These are phyloP conservation scores for Mus caroli DNA, from an alignment of 2,797 vertebrate genomes.

Conservation along the genomic window DNA sequence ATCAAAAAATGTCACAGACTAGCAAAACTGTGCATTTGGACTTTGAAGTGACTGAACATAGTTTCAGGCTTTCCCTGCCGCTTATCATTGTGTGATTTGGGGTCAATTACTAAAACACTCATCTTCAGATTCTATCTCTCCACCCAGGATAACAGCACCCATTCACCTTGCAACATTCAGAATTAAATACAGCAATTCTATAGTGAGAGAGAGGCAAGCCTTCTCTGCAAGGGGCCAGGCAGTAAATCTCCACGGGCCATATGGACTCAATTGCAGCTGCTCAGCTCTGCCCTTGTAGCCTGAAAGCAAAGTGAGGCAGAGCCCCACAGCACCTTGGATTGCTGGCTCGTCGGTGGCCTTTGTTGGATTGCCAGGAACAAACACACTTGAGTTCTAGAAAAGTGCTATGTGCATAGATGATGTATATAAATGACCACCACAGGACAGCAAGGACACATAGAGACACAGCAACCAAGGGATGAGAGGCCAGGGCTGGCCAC, in stretches of 20 bases:
- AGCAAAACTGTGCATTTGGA: neutral
- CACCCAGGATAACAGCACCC: neutral
- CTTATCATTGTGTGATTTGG: neutral
- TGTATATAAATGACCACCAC: fast-evolving
- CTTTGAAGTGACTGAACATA: neutral
- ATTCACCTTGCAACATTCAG: neutral
- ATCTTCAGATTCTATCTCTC: neutral
- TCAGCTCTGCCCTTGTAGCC: neutral
- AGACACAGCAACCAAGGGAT: neutral
- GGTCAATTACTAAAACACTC: neutral
- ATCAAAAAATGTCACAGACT: neutral
- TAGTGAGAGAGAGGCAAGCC: neutral
- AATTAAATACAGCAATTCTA: neutral
- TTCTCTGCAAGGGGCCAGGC: neutral
- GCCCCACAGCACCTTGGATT: neutral
- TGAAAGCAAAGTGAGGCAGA: neutral
- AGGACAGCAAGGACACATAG: neutral
- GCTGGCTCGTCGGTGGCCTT: neutral
- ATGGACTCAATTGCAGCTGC: neutral
- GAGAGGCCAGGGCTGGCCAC: neutral
- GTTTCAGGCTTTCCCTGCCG: neutral
- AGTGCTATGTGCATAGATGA: neutral
- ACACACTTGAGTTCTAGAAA: neutral
- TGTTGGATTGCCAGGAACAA: too few species aligned
- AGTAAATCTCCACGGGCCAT: neutral